Conservation (phyloP, 2,797 vertebrate species). For the Phoebastria nigripes region DNA sequence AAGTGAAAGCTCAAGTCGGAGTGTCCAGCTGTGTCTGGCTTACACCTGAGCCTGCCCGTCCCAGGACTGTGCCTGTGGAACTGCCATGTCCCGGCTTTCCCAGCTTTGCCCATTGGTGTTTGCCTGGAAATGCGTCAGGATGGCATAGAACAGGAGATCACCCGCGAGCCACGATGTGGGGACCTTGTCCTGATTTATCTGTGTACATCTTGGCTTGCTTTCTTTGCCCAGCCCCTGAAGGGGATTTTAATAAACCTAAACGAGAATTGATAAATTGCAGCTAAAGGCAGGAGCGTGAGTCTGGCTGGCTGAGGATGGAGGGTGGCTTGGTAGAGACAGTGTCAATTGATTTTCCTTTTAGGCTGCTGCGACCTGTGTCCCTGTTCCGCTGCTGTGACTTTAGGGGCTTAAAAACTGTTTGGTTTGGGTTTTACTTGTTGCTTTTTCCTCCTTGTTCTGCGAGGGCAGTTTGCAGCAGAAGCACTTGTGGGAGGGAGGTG, state of each 20-base stretch:
- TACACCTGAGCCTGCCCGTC: neutral
- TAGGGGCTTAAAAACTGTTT: neutral
- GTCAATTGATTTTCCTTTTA: neutral
- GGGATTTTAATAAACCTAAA: neutral
- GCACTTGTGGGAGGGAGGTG: neutral
- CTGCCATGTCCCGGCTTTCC: neutral
- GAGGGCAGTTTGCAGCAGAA: neutral
- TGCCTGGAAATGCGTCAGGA: neutral
- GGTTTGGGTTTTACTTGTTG: neutral
- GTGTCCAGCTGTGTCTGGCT: neutral
- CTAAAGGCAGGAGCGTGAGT: neutral
- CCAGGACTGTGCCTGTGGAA: neutral
- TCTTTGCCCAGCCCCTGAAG: neutral
- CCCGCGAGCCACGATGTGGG: accelerated
- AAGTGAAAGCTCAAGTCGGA: accelerated
- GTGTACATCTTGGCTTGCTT: neutral
- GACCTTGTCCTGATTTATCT: neutral
- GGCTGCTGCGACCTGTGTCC: neutral
- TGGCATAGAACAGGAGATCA: neutral
- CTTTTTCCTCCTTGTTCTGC: neutral
- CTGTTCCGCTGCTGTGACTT: neutral
- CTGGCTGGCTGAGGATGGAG: neutral
- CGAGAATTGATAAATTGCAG: neutral
- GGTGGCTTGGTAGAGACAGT: neutral
- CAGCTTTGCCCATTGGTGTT: accelerated